phyloP scores from a whole-genome alignment of 30 jellyfish, hydroid and myxozoan genomes.

The Catostylus mosaicus region DNA sequence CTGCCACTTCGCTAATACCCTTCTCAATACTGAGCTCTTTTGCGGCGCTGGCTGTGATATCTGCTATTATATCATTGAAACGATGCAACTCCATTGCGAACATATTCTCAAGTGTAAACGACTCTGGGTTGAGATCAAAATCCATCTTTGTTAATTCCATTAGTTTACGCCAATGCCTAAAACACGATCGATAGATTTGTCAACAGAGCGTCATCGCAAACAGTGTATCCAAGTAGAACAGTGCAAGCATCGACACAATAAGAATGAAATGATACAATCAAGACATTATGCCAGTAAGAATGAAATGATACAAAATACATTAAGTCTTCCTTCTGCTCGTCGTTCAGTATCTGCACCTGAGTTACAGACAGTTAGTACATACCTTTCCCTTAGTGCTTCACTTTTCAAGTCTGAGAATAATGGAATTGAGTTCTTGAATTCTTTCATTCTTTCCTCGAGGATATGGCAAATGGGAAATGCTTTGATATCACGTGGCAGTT shows the following conservation, averaged over 20 bases:
- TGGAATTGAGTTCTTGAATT: slow-evolving; percentile 83
- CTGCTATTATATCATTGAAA: slow-evolving; percentile 88
- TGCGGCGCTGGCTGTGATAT: slow-evolving; percentile 91
- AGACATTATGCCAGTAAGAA: too few relatives aligned
- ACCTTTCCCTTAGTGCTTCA: slow-evolving; percentile 97
- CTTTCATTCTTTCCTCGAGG: slow-evolving; percentile 87
- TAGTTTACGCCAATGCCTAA: slow-evolving; percentile 90
- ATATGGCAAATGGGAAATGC: slow-evolving; percentile 76
- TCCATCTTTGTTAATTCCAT: slow-evolving; percentile 94
- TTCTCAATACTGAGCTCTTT: slow-evolving; percentile 93
- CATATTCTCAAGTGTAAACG: slow-evolving; percentile 93
- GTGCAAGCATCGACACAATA: too few relatives aligned
- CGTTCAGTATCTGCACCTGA: too few relatives aligned
- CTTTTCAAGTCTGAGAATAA: slow-evolving; percentile 88
- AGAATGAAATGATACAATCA: too few relatives aligned
- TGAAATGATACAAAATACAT: too few relatives aligned
- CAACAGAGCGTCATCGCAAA: too few relatives aligned
- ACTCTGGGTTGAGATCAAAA: slow-evolving; percentile 92
- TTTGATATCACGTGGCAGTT: slow-evolving; percentile 85
- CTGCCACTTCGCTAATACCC: slow-evolving; percentile 93
- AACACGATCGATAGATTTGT: too few relatives aligned
- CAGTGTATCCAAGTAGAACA: too few relatives aligned
- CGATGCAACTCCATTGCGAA: slow-evolving; percentile 98
- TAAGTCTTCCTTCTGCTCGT: too few relatives aligned
- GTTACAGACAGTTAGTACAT: neutral